A percentile compares a stretch with the other conserved stretches of the same genome.
Evolutionary conservation across 2,888 invertebrate species (phyloP).

Genomic region (Apodemia duryi): DNA sequence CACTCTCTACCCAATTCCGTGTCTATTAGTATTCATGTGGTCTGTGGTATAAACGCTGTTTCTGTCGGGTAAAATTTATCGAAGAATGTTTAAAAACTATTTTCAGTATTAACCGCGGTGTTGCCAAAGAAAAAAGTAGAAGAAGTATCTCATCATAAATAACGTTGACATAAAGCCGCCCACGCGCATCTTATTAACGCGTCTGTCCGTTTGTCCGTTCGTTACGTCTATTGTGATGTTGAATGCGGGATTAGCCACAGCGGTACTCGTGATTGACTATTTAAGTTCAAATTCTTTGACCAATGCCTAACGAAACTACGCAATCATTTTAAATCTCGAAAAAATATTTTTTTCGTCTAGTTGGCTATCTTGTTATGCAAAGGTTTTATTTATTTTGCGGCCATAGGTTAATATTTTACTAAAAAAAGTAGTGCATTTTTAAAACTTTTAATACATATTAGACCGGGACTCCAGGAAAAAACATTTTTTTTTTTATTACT

Average conservation of each 20-base stretch:
- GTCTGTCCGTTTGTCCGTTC: constrained; percentile 74
- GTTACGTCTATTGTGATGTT: constrained; percentile 73
- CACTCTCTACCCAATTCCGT: too few relatives aligned
- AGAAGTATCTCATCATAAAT: constrained; percentile 68
- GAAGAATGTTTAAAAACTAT: constrained; percentile 23
- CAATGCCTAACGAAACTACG: constrained; percentile 53
- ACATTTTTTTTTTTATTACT: too few relatives aligned
- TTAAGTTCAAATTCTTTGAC: constrained; percentile 65
- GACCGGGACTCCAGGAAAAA: too few relatives aligned
- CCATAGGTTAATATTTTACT: neutral
- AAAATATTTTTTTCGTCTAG: neutral
- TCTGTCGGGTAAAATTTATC: neutral
- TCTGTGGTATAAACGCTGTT: neutral
- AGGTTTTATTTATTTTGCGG: neutral
- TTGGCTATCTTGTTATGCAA: neutral
- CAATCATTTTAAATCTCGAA: constrained; percentile 12
- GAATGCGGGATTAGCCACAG: constrained; percentile 75
- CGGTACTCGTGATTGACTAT: constrained; percentile 75
- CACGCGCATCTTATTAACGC: constrained; percentile 75
- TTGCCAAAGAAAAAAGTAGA: constrained; percentile 50
- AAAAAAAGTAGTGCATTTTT: too few relatives aligned
- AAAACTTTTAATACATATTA: too few relatives aligned
- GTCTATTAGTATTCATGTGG: too few relatives aligned
- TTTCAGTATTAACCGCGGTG: constrained; percentile 28
- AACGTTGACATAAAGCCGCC: constrained; percentile 75